These are phyloP conservation scores for Sorex fumeus DNA, from an alignment of 2,113 vertebrate species.

Conservation along the genomic window DNA sequence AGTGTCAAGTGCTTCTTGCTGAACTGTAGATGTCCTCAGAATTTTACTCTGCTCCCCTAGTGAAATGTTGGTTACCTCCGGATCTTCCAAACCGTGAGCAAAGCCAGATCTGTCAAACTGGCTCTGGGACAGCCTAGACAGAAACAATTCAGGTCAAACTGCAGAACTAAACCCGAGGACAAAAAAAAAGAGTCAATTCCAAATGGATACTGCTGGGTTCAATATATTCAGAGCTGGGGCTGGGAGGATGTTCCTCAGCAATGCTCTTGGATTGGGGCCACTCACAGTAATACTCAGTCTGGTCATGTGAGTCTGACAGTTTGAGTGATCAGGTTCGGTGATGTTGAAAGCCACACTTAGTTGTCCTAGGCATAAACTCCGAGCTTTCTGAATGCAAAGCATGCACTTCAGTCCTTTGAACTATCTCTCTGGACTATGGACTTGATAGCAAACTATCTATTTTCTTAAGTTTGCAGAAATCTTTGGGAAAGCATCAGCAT, in stretches of 20 bases:
- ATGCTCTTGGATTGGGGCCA: too few species aligned
- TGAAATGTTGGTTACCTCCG: background rate
- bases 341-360: too few species aligned
- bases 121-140: background rate
- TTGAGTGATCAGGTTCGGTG: too few species aligned
- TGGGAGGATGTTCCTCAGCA: too few species aligned
- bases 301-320: too few species aligned
- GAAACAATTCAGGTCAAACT: background rate
- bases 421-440: background rate
- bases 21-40: background rate
- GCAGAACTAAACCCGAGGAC: background rate
- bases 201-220: fast-evolving
- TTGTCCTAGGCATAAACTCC: background rate
- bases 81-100: conserved; percentile 36
- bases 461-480: background rate
- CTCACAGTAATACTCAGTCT: too few species aligned
- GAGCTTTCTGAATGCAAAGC: too few species aligned
- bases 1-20: conserved; percentile 46
- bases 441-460: background rate
- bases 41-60: background rate
- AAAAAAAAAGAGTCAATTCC: too few species aligned
- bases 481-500: background rate
- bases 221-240: too few species aligned
- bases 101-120: conserved; percentile 36
- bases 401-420: too few species aligned